These are phyloP conservation scores for Achatina immaculata DNA, from an alignment of 1,140 invertebrate species.

Conservation along the genomic window DNA sequence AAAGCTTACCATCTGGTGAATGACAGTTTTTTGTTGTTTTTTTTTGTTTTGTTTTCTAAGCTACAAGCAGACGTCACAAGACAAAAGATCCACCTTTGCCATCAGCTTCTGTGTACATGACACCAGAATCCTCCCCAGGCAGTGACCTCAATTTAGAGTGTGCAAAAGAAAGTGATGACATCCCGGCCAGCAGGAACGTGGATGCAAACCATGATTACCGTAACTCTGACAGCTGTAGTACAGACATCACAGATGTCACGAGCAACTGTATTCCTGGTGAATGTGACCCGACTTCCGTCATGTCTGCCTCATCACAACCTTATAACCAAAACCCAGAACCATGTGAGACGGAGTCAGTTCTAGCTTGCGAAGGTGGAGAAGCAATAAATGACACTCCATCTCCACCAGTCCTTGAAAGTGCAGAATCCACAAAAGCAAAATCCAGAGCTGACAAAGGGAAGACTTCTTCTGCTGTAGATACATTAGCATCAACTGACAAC, in stretches of 20 bases:
- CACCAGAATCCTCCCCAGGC: conserved; percentile 7
- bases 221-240: neutral
- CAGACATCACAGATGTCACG: neutral
- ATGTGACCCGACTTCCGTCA: neutral
- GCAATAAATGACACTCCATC: neutral
- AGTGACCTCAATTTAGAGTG: neutral
- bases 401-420: neutral
- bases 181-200: neutral
- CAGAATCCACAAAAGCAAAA: neutral
- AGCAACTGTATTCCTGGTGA: no score
- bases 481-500: no score
- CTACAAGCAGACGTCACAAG: neutral
- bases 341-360: neutral
- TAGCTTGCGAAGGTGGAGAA: neutral
- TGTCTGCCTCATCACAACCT: neutral
- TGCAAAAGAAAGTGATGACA: neutral
- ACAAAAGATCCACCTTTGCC: neutral
- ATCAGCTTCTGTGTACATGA: neutral
- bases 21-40: no score
- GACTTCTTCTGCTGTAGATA: no score
- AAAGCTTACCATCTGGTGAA: no score
- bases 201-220: neutral
- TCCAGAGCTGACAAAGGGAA: neutral
- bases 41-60: no score
- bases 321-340: neutral